These are phyloP conservation scores for Mythimna albipuncta DNA, from an alignment of 2,888 invertebrate genomes.

Conservation along the genomic window DNA sequence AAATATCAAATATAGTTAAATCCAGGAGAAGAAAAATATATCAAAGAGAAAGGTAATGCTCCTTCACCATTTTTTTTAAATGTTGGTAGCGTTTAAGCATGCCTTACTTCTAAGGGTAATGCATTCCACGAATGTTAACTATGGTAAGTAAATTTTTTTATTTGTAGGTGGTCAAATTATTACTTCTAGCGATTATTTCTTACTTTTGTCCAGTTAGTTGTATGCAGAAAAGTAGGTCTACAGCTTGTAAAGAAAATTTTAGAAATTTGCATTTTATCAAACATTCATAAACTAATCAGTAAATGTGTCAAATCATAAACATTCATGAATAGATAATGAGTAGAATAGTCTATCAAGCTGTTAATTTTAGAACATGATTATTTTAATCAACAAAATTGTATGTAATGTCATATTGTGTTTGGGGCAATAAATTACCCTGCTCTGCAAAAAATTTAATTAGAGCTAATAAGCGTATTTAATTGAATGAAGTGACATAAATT, in stretches of 20 bases:
- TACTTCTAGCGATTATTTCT: not conserved
- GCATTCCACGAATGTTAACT: too few species aligned
- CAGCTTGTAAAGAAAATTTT: not conserved
- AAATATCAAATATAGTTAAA: too few species aligned
- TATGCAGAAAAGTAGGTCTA: not conserved
- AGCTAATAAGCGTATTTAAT: not conserved
- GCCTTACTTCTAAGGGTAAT: too few species aligned
- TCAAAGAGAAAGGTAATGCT: too few species aligned
- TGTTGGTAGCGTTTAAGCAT: too few species aligned
- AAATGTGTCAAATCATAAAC: constrained; percentile 22
- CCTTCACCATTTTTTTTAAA: too few species aligned
- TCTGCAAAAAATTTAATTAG: constrained; percentile 3
- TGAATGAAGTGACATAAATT: constrained; percentile 10
- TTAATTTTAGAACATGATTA: constrained; percentile 22
- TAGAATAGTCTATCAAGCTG: constrained; percentile 18
- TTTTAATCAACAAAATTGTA: constrained; percentile 3
- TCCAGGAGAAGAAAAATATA: too few species aligned
- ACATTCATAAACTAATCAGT: constrained; percentile 4
- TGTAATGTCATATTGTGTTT: constrained; percentile 1
- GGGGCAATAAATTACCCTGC: constrained; percentile 3
- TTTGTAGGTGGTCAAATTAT: not conserved
- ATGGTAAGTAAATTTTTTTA: not conserved
- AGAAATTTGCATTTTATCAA: constrained; percentile 3
- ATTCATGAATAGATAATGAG: constrained; percentile 24
- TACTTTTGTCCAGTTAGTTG: not conserved